phyloP scores from a whole-genome alignment of 1,140 invertebrate species.

The Cydia pomonella region DNA sequence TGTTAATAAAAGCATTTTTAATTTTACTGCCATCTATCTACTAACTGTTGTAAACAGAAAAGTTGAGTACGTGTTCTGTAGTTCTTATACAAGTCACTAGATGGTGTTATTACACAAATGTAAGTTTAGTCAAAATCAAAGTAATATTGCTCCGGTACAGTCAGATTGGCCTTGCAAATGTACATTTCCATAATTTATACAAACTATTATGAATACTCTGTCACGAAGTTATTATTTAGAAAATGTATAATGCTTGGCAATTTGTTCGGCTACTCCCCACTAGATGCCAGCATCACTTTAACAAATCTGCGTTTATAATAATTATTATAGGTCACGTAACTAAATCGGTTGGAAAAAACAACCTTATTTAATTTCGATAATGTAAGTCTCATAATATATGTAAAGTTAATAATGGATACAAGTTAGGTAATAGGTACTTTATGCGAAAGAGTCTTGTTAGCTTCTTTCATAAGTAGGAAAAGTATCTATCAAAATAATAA shows the following conservation, averaged over 20 bases:
- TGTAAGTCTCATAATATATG: too few relatives aligned
- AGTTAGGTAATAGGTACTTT: neutral
- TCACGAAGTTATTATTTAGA: neutral
- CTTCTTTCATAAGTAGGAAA: too few relatives aligned
- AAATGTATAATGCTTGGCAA: neutral
- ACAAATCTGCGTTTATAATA: neutral
- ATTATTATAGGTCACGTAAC: neutral
- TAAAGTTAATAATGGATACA: neutral
- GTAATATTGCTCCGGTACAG: neutral
- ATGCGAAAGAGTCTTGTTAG: too few relatives aligned
- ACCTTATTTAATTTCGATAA: neutral
- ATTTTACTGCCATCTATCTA: neutral
- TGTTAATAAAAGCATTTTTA: neutral
- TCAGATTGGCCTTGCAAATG: neutral
- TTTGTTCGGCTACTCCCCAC: conserved; percentile 34
- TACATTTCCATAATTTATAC: neutral
- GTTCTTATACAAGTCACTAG: neutral
- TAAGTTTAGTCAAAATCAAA: neutral
- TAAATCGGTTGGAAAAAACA: neutral
- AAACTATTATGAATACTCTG: neutral
- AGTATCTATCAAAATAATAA: too few relatives aligned
- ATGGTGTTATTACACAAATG: neutral
- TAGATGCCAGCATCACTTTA: conserved; percentile 38
- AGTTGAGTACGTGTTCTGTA: neutral
- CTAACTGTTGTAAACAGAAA: neutral